Conservation (phyloP, 2,797 vertebrate species). For the Peromyscus nudipes region DNA sequence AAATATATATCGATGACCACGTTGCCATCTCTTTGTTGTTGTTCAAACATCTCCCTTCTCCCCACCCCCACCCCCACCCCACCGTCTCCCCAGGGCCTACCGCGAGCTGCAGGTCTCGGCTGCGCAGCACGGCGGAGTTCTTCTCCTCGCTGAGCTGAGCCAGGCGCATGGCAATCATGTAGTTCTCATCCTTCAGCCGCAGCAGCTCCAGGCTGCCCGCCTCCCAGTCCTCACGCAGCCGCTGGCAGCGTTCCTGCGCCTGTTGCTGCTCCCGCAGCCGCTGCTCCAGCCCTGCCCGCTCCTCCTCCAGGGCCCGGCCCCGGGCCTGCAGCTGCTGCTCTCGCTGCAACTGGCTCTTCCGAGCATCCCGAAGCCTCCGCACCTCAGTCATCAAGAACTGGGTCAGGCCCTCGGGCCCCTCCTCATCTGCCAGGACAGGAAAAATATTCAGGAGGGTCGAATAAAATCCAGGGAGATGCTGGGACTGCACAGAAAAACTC, state of each 20-base stretch:
- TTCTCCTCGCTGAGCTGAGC: slow-evolving; percentile 95
- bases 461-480: neutral
- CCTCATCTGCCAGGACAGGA: slow-evolving; percentile 91
- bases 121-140: slow-evolving; percentile 89
- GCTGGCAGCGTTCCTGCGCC: slow-evolving; percentile 92
- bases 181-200: slow-evolving; percentile 94
- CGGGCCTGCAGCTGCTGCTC: slow-evolving; percentile 94
- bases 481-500: neutral
- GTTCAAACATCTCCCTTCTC: neutral
- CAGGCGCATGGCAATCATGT: slow-evolving; percentile 96
- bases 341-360: slow-evolving; percentile 91
- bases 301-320: slow-evolving; percentile 93
- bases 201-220: slow-evolving; percentile 92
- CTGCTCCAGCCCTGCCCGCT: slow-evolving; percentile 91
- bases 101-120: slow-evolving; percentile 92
- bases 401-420: slow-evolving; percentile 96
- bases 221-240: slow-evolving; percentile 94
- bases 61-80: accelerated
- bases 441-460: neutral
- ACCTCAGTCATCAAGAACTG: slow-evolving; percentile 97
- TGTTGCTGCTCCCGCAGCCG: slow-evolving; percentile 92
- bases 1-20: neutral
- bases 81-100: slow-evolving; percentile 57
- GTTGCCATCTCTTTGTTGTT: accelerated
- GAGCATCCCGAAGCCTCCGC: slow-evolving; percentile 93